These are phyloP conservation scores for Tachysurus fulvidraco DNA, from an alignment of 2,113 vertebrate species.

Conservation along the genomic window DNA sequence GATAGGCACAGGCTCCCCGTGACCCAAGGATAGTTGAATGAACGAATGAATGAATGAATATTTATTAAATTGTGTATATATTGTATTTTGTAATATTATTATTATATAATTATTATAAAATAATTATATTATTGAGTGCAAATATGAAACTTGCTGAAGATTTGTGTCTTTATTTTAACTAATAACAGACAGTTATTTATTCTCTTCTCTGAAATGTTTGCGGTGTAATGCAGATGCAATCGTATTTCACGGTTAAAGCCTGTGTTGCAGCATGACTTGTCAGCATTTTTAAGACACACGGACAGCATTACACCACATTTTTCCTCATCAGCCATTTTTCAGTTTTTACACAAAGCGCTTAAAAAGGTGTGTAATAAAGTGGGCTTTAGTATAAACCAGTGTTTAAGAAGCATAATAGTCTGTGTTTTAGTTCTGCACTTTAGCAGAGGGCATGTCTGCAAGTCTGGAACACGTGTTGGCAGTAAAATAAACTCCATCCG, in stretches of 20 bases:
- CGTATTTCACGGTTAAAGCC: conserved; percentile 2
- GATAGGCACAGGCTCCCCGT: no score
- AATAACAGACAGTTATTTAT: neutral
- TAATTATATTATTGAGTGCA: no score
- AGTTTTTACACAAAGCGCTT: neutral
- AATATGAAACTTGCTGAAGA: neutral
- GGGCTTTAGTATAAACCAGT: neutral
- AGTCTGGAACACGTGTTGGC: conserved; percentile 30
- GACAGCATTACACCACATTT: neutral
- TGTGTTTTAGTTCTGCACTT: conserved; percentile 11
- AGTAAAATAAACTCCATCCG: conserved; percentile 40
- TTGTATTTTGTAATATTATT: no score
- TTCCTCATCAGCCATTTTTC: neutral
- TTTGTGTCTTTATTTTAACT: neutral
- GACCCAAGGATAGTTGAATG: no score
- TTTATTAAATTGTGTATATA: no score
- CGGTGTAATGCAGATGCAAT: conserved; percentile 14
- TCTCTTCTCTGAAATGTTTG: neutral
- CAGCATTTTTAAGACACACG: neutral
- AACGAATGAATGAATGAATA: no score
- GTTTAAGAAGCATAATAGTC: conserved; percentile 5
- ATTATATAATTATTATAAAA: no score
- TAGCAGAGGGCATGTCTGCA: conserved; percentile 15
- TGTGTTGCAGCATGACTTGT: conserved; percentile 10
- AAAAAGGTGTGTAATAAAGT: neutral